A percentile compares a stretch with the other conserved stretches of the same genome.
phyloP scores from a whole-genome alignment of 1,140 invertebrate species.

The Drosophila repletoides region DNA sequence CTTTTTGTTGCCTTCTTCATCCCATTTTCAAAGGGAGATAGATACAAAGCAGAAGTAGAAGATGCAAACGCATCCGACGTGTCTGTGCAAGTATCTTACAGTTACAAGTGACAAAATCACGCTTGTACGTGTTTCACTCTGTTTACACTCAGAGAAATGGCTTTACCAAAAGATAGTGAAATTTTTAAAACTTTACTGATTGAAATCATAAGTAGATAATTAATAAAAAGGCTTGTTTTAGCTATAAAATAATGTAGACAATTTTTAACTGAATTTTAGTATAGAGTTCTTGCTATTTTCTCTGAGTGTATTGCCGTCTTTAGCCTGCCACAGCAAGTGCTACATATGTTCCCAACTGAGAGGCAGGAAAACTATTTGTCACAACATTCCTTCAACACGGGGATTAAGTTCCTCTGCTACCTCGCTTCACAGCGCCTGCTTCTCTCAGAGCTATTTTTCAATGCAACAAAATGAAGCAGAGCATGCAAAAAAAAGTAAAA shows the following conservation, averaged over 20 bases:
- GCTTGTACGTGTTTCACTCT: conserved; percentile 50
- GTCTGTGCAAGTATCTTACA: conserved; percentile 55
- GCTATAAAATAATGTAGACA: no score
- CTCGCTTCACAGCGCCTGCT: conserved; percentile 9
- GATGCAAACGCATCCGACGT: conserved; percentile 67
- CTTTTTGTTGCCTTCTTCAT: neutral
- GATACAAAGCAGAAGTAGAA: conserved; percentile 20
- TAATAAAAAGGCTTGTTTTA: no score
- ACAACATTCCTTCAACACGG: conserved; percentile 64
- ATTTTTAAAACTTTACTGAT: no score
- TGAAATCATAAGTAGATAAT: no score
- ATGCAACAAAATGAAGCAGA: conserved; percentile 1
- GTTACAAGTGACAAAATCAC: conserved; percentile 68
- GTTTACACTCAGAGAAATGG: neutral
- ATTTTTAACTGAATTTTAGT: no score
- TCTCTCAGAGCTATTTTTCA: conserved; percentile 39
- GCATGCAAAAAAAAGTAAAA: neutral
- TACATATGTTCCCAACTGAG: conserved; percentile 39
- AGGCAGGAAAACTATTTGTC: conserved; percentile 69
- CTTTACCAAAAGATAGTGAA: no score
- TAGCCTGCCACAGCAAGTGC: conserved; percentile 15
- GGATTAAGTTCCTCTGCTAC: conserved; percentile 62
- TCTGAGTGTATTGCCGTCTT: no score
- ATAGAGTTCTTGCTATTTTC: no score
- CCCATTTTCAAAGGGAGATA: conserved; percentile 21